Percentiles rank a stretch among this genome's conserved stretches.
Evolutionary conservation across 2,888 invertebrate genomes (phyloP).

Genomic region (Limnephilus lunatus): DNA sequence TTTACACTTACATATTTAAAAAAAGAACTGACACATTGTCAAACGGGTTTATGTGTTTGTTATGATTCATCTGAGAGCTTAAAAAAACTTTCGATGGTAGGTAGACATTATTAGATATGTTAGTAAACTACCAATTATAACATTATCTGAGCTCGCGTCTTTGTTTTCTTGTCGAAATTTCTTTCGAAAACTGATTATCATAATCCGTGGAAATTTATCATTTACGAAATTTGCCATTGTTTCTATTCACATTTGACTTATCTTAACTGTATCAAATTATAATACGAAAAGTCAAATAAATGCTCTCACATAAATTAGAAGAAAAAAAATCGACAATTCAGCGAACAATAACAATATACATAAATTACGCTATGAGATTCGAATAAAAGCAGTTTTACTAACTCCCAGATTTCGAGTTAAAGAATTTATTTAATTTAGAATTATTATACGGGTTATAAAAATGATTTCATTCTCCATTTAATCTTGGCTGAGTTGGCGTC

Average conservation of each 20-base stretch:
- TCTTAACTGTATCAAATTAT: conserved; percentile 27
- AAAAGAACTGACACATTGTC: background rate
- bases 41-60: background rate
- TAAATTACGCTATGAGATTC: background rate
- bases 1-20: background rate
- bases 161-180: background rate
- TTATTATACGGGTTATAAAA: background rate
- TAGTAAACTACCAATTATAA: background rate
- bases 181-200: conserved; percentile 22
- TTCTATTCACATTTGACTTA: conserved; percentile 18
- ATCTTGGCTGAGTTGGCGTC: too few relatives aligned
- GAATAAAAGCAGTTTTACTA: background rate
- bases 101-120: background rate
- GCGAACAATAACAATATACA: conserved; percentile 28
- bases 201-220: conserved; percentile 32
- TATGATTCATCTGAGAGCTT: background rate
- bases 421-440: too few relatives aligned
- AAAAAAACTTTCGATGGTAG: background rate
- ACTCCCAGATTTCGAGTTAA: background rate
- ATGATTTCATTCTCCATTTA: too few relatives aligned
- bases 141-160: background rate
- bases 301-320: conserved; percentile 42
- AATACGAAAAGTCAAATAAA: conserved; percentile 24
- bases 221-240: conserved; percentile 42
- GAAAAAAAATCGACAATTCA: conserved; percentile 36